Conservation (phyloP, 2,113 vertebrate genomes). For the Calyptommatus sinebrachiatus region DNA sequence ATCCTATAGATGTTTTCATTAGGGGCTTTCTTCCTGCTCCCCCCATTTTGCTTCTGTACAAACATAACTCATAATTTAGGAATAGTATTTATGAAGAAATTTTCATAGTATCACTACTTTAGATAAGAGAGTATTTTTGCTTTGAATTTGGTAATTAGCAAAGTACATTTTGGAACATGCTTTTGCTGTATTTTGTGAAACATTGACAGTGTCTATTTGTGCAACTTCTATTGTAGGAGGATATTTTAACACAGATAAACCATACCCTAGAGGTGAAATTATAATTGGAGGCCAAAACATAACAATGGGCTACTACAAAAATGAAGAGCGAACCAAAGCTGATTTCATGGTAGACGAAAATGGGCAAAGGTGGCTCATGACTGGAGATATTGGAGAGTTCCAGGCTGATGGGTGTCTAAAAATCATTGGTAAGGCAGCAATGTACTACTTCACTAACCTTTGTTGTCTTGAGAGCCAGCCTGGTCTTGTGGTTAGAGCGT, state of each 20-base stretch:
- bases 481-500: no score
- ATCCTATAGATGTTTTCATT: no score
- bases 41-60: no score
- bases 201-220: not conserved
- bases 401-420: slow-evolving; percentile 91
- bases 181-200: not conserved
- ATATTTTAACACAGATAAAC: slow-evolving; percentile 87
- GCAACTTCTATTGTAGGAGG: slow-evolving; percentile 73
- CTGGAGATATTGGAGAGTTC: slow-evolving; percentile 93
- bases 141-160: not conserved
- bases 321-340: slow-evolving; percentile 74
- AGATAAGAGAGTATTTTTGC: not conserved
- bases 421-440: slow-evolving; percentile 86
- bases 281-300: slow-evolving; percentile 91
- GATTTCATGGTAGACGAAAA: slow-evolving; percentile 88
- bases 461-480: not conserved
- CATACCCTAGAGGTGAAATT: slow-evolving; percentile 90
- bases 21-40: no score
- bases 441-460: not conserved
- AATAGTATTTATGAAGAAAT: not conserved
- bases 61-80: not conserved
- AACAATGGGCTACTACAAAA: slow-evolving; percentile 97
- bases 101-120: not conserved
- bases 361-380: slow-evolving; percentile 93
- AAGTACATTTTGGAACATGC: not conserved